Conservation (phyloP, 2,113 vertebrate species). For the Rousettus leschenaultii region DNA sequence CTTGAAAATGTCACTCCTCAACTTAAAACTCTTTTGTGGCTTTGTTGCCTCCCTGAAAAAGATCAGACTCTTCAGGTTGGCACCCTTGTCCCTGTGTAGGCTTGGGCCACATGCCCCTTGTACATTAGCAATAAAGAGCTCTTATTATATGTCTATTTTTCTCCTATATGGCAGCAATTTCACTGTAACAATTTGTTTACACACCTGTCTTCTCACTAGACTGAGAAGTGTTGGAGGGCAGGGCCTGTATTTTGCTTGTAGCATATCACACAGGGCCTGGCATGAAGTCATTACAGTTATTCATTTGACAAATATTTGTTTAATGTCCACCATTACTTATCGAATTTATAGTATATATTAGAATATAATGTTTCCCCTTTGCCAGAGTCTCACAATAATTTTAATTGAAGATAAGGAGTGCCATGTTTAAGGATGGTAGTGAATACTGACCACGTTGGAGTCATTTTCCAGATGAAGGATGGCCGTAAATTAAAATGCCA, state of each 20-base stretch:
- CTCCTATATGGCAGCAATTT: not conserved
- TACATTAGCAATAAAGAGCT: constrained; percentile 29
- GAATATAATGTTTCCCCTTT: not conserved
- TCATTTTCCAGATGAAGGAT: not conserved
- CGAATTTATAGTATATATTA: not conserved
- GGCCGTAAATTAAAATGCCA: not conserved
- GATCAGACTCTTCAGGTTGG: not conserved
- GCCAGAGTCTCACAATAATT: not conserved
- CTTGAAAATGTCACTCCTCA: constrained; percentile 5
- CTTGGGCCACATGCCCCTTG: not conserved
- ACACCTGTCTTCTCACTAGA: constrained; percentile 22
- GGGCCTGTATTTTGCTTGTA: not conserved
- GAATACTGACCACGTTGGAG: not conserved
- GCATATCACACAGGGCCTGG: not conserved
- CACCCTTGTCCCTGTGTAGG: not conserved
- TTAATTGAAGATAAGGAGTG: not conserved
- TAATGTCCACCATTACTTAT: not conserved
- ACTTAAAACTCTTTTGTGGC: not conserved
- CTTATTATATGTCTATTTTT: not conserved
- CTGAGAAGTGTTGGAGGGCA: not conserved
- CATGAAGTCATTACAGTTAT: not conserved
- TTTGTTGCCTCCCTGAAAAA: not conserved
- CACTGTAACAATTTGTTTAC: not conserved
- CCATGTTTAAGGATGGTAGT: not conserved
- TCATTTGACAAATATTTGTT: not conserved